Evolutionary conservation across 2,888 invertebrate genomes (phyloP).

Genomic region (Pristionchus mayeri): DNA sequence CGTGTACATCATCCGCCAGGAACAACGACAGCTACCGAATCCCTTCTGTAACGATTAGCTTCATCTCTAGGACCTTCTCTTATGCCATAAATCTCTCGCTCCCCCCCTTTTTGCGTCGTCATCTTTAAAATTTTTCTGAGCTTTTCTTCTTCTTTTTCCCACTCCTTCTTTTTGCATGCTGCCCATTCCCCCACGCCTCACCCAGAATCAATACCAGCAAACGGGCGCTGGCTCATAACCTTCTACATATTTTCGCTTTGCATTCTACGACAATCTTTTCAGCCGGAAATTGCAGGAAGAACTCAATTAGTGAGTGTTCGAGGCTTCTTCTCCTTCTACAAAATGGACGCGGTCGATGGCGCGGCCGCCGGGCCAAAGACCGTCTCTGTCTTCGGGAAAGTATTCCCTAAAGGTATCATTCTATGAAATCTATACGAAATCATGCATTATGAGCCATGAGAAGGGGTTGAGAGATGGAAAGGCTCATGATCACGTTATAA

Average conservation of each 20-base stretch:
- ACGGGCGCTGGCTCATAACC: background rate
- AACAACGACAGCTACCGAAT: no score
- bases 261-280: conserved; percentile 3
- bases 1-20: no score
- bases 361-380: conserved; percentile 42
- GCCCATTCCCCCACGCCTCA: background rate
- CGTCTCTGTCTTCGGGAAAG: conserved; percentile 34
- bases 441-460: no score
- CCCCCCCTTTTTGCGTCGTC: background rate
- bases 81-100: no score
- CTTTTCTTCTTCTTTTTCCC: background rate
- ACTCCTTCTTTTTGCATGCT: background rate
- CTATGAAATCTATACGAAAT: no score
- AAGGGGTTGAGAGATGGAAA: no score
- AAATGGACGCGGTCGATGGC: conserved; percentile 34
- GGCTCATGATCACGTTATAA: no score
- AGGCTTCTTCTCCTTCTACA: background rate
- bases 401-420: conserved; percentile 45
- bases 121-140: background rate
- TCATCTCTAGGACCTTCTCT: no score
- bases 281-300: conserved; percentile 1
- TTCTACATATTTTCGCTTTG: background rate
- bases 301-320: conserved; percentile 1
- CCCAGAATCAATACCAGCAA: conserved; percentile 27
- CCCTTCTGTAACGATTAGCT: no score